A percentile compares a stretch with the other conserved stretches of the same genome.
phyloP scores from a whole-genome alignment of 2,888 invertebrate genomes.

The Lepidochrysops patricia region DNA sequence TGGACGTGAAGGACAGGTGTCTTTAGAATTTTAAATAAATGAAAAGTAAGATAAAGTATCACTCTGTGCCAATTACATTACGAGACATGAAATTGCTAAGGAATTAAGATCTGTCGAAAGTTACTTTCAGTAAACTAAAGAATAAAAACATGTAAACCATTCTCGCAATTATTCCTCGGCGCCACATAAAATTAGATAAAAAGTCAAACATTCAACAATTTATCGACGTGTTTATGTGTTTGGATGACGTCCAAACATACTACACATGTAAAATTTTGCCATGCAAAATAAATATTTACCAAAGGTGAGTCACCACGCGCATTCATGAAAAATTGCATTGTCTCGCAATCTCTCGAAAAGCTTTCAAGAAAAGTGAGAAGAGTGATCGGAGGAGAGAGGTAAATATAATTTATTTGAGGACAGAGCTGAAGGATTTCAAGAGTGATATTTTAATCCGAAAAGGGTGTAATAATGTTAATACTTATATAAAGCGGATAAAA shows the following conservation, averaged over 20 bases:
- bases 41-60: neutral
- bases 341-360: neutral
- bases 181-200: slow-evolving; percentile 6
- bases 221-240: neutral
- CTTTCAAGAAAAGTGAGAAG: neutral
- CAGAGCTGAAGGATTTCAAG: neutral
- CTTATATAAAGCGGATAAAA: slow-evolving; percentile 23
- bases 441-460: neutral
- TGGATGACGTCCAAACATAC: slow-evolving; percentile 3
- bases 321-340: slow-evolving; percentile 7
- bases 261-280: neutral
- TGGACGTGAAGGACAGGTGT: neutral
- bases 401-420: neutral
- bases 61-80: neutral
- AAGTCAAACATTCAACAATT: slow-evolving; percentile 5
- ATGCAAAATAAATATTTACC: neutral
- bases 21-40: neutral
- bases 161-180: neutral
- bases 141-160: neutral
- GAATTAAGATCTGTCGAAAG: neutral
- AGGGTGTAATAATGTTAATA: neutral
- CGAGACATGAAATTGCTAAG: neutral
- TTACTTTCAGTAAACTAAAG: neutral
- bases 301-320: neutral
- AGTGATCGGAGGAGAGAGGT: neutral